Percentiles rank a stretch among this genome's conserved stretches.
Conservation (phyloP, 2,888 invertebrate species). For the Idaea biselata region DNA sequence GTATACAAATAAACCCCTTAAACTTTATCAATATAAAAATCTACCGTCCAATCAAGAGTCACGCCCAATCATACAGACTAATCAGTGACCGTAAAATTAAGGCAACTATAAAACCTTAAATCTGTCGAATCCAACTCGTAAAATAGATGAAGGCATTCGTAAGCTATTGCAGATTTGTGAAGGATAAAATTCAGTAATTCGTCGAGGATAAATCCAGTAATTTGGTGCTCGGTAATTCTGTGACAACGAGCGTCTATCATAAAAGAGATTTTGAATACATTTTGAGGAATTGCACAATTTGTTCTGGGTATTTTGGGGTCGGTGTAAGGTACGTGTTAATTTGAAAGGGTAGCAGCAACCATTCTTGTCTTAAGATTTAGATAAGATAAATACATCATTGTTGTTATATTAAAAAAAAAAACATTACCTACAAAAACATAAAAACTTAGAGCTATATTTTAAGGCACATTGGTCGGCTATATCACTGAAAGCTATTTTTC, state of each 20-base stretch:
- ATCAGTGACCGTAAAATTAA: constrained; percentile 56
- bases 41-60: constrained; percentile 24
- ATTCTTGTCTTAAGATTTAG: background rate
- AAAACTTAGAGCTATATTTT: no score
- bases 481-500: no score
- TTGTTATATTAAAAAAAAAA: no score
- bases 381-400: background rate
- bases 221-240: constrained; percentile 45
- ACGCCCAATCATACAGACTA: constrained; percentile 35
- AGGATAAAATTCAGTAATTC: constrained; percentile 13
- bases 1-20: background rate
- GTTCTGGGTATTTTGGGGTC: constrained; percentile 10
- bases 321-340: constrained; percentile 2
- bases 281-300: constrained; percentile 19
- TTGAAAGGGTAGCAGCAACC: background rate
- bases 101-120: constrained; percentile 56
- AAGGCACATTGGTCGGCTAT: no score
- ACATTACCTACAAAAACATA: no score
- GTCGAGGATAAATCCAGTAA: constrained; percentile 48
- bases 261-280: constrained; percentile 13
- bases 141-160: constrained; percentile 58
- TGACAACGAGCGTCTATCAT: constrained; percentile 35
- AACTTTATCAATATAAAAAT: constrained; percentile 26
- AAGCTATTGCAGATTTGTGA: constrained; percentile 49
- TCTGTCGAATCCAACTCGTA: constrained; percentile 45